Percentiles rank a stretch among this genome's conserved stretches.
Conservation (phyloP, 2,888 invertebrate genomes). For the Amphiduros pacificus region DNA sequence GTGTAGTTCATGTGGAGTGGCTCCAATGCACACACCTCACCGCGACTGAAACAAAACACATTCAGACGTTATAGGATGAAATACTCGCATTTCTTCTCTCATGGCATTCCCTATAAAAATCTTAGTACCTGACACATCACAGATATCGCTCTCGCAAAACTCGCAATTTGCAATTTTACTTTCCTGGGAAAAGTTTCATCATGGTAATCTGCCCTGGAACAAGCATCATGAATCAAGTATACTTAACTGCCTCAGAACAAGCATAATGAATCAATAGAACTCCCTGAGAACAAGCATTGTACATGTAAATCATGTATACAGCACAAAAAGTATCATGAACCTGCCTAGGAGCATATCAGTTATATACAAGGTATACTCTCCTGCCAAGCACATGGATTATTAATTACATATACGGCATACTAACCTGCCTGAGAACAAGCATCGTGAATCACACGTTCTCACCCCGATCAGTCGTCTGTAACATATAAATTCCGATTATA, state of each 20-base stretch:
- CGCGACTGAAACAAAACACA: slow-evolving; percentile 69
- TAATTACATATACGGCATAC: background rate
- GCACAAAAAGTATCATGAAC: too few relatives aligned
- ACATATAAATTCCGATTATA: background rate
- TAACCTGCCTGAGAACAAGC: slow-evolving; percentile 85
- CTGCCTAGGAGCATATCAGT: too few relatives aligned
- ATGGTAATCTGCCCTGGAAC: background rate
- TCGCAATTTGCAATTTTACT: background rate
- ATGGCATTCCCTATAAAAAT: too few relatives aligned
- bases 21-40: slow-evolving; percentile 83
- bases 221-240: background rate
- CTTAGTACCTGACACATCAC: too few relatives aligned
- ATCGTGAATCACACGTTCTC: slow-evolving; percentile 81
- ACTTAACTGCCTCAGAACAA: too few relatives aligned
- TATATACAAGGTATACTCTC: too few relatives aligned
- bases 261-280: too few relatives aligned
- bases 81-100: too few relatives aligned
- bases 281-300: too few relatives aligned
- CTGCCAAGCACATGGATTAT: background rate
- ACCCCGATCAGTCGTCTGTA: slow-evolving; percentile 77
- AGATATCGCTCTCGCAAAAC: too few relatives aligned
- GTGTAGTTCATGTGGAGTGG: slow-evolving; percentile 67
- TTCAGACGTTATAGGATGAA: too few relatives aligned
- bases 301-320: too few relatives aligned
- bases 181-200: background rate